Percentiles rank a stretch among this genome's conserved stretches.
Conservation (phyloP, 2,797 vertebrate genomes). For the Peromyscus attwateri region DNA sequence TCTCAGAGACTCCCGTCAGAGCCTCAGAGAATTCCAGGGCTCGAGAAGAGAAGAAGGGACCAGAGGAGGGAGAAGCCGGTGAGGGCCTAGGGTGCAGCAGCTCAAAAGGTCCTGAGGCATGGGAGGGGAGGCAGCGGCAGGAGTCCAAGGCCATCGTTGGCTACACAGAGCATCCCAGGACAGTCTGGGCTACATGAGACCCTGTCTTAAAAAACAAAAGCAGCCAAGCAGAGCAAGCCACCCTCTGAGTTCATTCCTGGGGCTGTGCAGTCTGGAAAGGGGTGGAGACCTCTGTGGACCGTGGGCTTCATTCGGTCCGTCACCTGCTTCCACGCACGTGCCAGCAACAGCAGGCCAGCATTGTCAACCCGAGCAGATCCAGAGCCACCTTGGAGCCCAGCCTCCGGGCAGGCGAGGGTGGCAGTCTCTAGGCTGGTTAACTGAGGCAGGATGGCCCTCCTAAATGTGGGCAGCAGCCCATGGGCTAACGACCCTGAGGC, state of each 20-base stretch:
- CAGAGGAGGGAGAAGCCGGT: not conserved
- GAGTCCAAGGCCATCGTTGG: not conserved
- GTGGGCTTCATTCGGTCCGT: not conserved
- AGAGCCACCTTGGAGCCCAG: not conserved
- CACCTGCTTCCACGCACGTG: not conserved
- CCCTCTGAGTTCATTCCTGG: not conserved
- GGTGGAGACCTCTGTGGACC: not conserved
- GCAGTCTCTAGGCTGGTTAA: not conserved
- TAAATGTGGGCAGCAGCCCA: not conserved
- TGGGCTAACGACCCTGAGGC: not conserved
- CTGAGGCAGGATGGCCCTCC: not conserved
- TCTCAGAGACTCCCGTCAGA: not conserved
- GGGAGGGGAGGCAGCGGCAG: not conserved
- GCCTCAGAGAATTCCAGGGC: not conserved
- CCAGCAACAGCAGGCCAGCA: not conserved
- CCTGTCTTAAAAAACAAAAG: not conserved
- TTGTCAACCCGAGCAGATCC: not conserved
- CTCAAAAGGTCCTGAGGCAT: not conserved
- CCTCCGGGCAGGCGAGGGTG: not conserved
- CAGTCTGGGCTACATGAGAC: not conserved
- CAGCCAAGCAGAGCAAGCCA: not conserved
- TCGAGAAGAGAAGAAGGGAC: not conserved
- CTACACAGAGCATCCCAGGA: not conserved
- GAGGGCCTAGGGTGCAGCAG: not conserved
- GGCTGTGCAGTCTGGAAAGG: not conserved